Conservation (phyloP, 2,797 vertebrate genomes). For the Myotis myotis region DNA sequence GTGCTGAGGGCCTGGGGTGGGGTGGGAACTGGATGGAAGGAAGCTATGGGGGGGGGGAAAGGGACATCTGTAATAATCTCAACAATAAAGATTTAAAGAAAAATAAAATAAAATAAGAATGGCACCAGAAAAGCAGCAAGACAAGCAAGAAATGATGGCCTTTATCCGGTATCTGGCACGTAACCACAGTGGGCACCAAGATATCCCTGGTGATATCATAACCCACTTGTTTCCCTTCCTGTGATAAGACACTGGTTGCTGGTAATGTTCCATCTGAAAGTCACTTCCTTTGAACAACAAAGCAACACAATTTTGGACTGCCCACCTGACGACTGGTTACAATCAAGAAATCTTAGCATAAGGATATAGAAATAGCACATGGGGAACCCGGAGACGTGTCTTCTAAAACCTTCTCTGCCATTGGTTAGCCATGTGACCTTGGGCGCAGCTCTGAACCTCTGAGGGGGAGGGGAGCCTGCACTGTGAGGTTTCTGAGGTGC, state of each 20-base stretch:
- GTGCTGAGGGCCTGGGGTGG: too few species aligned
- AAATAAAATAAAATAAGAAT: background rate
- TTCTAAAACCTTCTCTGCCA: background rate
- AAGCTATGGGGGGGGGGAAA: too few species aligned
- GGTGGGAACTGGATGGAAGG: too few species aligned
- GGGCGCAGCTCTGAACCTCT: background rate
- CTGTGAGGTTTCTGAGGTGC: background rate
- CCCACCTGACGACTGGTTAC: background rate
- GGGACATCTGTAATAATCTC: too few species aligned
- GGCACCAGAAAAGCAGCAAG: background rate
- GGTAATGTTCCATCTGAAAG: background rate
- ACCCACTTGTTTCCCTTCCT: background rate
- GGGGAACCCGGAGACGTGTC: background rate
- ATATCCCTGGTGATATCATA: background rate
- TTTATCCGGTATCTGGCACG: background rate
- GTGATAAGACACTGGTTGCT: background rate
- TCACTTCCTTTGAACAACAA: slow-evolving; percentile 16
- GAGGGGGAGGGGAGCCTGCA: background rate
- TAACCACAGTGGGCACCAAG: background rate
- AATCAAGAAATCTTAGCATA: background rate
- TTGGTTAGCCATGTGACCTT: background rate
- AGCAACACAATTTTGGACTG: background rate
- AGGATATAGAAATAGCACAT: background rate
- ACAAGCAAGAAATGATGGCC: background rate
- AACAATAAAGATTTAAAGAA: too few species aligned